phyloP scores from a whole-genome alignment of 1,140 invertebrate genomes.

The Brachionus asplanchnoidis region DNA sequence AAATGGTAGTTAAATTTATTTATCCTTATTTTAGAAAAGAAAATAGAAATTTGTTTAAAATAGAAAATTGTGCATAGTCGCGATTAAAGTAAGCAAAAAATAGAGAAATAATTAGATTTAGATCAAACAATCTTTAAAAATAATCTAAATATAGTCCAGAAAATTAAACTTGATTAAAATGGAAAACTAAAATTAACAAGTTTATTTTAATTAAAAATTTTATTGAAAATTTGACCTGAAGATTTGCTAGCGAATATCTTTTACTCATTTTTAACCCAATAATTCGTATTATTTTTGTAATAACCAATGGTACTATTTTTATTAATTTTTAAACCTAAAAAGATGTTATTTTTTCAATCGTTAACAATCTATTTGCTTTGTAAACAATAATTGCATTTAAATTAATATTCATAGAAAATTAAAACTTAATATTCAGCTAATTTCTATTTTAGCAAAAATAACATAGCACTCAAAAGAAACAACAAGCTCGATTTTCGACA shows the following conservation, averaged over 20 bases:
- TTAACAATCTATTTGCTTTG: constrained; percentile 29
- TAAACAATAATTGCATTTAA: constrained; percentile 29
- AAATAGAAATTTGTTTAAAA: too few relatives aligned
- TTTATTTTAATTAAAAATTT: not conserved
- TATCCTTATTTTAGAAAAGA: too few relatives aligned
- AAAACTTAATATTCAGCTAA: constrained; percentile 30
- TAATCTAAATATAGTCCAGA: not conserved
- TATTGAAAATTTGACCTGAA: not conserved
- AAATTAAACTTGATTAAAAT: not conserved
- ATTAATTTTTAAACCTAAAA: not conserved
- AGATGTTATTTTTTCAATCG: not conserved
- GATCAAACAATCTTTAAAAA: not conserved
- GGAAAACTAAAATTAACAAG: not conserved
- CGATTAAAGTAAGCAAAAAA: not conserved
- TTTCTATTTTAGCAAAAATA: constrained; percentile 10
- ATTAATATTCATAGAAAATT: constrained; percentile 37
- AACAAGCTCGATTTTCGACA: not conserved
- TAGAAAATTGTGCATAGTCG: too few relatives aligned
- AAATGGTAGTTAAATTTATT: too few relatives aligned
- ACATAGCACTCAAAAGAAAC: not conserved
- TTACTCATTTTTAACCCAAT: not conserved
- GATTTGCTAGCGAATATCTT: not conserved
- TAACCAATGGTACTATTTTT: not conserved
- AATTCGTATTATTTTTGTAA: not conserved
- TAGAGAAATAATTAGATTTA: not conserved